Base-by-base conservation (phyloP, 2,113 vertebrate genomes). In the Syngnathus scovelli region DNA sequence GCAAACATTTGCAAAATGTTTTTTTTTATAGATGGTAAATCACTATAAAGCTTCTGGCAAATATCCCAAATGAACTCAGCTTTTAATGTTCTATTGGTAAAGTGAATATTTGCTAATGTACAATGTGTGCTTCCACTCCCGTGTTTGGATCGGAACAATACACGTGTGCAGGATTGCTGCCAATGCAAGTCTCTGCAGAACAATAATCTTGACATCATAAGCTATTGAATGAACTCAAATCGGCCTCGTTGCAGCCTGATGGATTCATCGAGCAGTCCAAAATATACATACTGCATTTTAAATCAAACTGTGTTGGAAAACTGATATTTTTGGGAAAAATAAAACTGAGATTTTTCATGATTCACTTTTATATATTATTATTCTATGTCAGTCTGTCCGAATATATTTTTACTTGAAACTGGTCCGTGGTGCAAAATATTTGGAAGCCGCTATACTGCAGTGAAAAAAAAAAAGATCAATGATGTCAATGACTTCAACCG, bases 1-100 rank as follows among this genome's bases (percentile, higher is more conserved):
- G 79, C 37, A 75, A 61, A 75, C 1, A 19, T 68, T 61, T 69
- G 68, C 44, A 67, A 66, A 67, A 62, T 43, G 1, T 23, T 55
- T 80, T 78, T 41, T 27, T 66, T 41, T 46, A 4, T 5, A 66
- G 58, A 43, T 49, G 19, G 54, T 19, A 54, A 66, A 72, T 41
- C n/a, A 59, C 48, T 51, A 43, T 6, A 65, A n/a, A 15, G 7
- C 38, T 66, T 38, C 36, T 41, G 63, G 43, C 33, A 67, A 41
- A 69, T 52, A 61, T 67, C 33, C 71, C 63, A 49, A 70, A 73
- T 38, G 21, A 54, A 72, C 37, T 9, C 39, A 68, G 19, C n/a
- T 19, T 39, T 61, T 61, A 61, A 61, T 39, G 52, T 56, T 74
- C 11, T 39, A 19, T 62, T 65, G 10, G 9, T 54, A 49, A 55